Evolutionary conservation across 1,140 invertebrate genomes (phyloP).

Genomic region (Akabosia matsudoensis): DNA sequence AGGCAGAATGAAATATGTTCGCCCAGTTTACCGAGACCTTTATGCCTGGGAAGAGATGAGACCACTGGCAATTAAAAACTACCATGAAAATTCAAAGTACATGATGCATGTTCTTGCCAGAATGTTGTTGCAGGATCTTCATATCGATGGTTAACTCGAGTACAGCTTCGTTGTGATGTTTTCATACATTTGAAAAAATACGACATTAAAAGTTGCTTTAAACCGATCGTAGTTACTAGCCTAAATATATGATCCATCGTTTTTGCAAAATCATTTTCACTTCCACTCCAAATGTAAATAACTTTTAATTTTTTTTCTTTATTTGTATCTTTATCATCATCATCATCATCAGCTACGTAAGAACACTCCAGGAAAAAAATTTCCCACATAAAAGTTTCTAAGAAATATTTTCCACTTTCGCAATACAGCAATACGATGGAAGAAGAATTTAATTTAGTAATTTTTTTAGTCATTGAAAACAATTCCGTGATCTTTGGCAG

Average conservation of each 20-base stretch:
- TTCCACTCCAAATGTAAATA: no score
- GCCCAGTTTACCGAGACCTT: conserved; percentile 52
- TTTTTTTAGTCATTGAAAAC: no score
- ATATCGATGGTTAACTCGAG: conserved; percentile 55
- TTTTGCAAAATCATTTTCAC: not conserved
- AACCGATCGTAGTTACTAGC: no score
- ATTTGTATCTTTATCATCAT: not conserved
- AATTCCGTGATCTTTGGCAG: no score
- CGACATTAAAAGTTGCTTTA: not conserved
- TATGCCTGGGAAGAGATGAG: conserved; percentile 72
- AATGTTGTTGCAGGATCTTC: conserved; percentile 71
- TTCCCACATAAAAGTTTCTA: conserved; percentile 12
- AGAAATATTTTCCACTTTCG: not conserved
- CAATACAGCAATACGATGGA: conserved; percentile 11
- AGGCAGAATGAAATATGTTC: conserved; percentile 78
- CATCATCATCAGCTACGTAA: conserved; percentile 1
- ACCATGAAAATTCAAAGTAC: conserved; percentile 62
- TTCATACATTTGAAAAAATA: no score
- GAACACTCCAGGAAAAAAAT: conserved; percentile 21
- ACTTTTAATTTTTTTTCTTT: conserved; percentile 3
- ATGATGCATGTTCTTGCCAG: conserved; percentile 80
- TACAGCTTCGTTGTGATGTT: no score
- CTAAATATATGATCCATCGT: no score
- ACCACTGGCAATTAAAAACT: conserved; percentile 67
- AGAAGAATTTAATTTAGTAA: no score